Evolutionary conservation across 2,113 vertebrate genomes (phyloP), one percentile per base, ranked within the genome.

Genomic region (Rhineura floridana): DNA sequence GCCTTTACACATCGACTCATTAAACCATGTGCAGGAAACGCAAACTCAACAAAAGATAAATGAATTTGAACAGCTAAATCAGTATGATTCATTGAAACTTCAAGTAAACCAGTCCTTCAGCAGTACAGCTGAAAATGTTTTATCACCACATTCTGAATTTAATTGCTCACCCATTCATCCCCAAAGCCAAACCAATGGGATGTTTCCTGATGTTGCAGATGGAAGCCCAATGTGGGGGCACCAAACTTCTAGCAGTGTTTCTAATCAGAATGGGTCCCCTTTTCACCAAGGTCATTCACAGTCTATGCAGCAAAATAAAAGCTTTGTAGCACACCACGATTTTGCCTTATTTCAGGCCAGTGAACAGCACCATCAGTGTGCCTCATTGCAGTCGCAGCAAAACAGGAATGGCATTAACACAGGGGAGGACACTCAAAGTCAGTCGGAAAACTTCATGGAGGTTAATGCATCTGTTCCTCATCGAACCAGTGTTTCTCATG

Each of bases 171-270:
- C 98, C 44, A 96, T 98, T 91, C 97, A 97, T 86, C 98, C 98
- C 0, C 96, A 96, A 82, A 97, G 96, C 93, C 98, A 98, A 88
- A 96, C 98, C 63, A 99, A 99, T 91, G 98, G 98, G 90, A 96
- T 99, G 93, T 99, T 98, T 97, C 98, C 98, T 92, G 98, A 98
- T 91, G 96, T 97, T 92, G 95, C 96, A 59, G 97, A 97, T 94
- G 98, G 97, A 30, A 98, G 98, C 92, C 98, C 98, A 62, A 98
- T 99, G 98, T 99, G 99, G 99, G 98, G 98, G 83, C 98, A 98
- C 93, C 98, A 99, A 86, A 98, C 97, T 85, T 90, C 96, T 87
- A 94, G 96, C 55, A 94, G 89, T 89, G 94, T 97, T 94, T 95
- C 97, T 0, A 97, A 95, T 96, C 97, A 97, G 84, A 97, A 97